Evolutionary conservation across 2,113 vertebrate genomes (phyloP).

Genomic region (Esox niger): DNA sequence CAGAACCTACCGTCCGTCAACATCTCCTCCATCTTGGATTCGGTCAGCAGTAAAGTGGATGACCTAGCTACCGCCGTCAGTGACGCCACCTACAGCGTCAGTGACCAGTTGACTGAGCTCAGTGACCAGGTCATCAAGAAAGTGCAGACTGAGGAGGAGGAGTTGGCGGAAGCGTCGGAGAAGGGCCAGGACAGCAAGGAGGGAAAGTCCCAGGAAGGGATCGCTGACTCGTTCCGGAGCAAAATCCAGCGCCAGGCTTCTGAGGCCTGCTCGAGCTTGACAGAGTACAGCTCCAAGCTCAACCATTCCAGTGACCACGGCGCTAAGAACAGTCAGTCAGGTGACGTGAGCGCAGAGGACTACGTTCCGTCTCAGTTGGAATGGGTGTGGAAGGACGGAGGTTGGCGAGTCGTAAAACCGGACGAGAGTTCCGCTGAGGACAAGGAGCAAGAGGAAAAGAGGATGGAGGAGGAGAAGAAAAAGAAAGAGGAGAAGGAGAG

Average conservation of each 20-base stretch:
- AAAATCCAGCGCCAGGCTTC: slow-evolving; percentile 49
- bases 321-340: slow-evolving; percentile 31
- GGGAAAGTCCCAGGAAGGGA: slow-evolving; percentile 29
- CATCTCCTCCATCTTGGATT: slow-evolving; percentile 82
- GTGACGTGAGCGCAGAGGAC: slow-evolving; percentile 29
- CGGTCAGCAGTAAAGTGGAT: slow-evolving; percentile 84
- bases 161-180: slow-evolving; percentile 24
- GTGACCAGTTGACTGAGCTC: slow-evolving; percentile 88
- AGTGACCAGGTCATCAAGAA: slow-evolving; percentile 79
- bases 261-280: slow-evolving; percentile 13
- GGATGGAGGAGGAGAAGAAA: slow-evolving; percentile 26
- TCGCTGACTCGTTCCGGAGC: not conserved
- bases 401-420: slow-evolving; percentile 56
- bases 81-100: slow-evolving; percentile 81
- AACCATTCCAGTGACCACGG: slow-evolving; percentile 26
- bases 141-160: slow-evolving; percentile 74
- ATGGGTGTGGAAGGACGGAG: slow-evolving; percentile 67
- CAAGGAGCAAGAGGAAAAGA: slow-evolving; percentile 56
- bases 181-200: slow-evolving; percentile 28
- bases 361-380: slow-evolving; percentile 39
- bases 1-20: slow-evolving; percentile 87
- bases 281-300: slow-evolving; percentile 19
- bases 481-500: slow-evolving; percentile 30
- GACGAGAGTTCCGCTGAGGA: slow-evolving; percentile 52
- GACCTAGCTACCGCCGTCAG: slow-evolving; percentile 83